Conservation (phyloP, 2,797 vertebrate species). For the Smutsia gigantea region DNA sequence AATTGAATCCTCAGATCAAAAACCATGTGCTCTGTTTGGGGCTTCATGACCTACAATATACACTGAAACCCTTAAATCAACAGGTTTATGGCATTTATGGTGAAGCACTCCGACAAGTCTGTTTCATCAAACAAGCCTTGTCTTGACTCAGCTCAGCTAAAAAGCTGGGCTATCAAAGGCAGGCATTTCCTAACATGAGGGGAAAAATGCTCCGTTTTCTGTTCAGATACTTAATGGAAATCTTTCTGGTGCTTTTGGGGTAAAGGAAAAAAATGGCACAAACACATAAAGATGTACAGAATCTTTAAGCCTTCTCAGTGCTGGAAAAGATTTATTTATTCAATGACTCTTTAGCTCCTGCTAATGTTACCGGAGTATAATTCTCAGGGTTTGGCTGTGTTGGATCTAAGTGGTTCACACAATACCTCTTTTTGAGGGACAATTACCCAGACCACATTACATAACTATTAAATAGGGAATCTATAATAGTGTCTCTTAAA, state of each 20-base stretch:
- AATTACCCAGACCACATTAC: background rate
- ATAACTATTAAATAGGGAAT: background rate
- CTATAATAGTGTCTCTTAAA: background rate
- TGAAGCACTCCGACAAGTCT: conserved; percentile 64
- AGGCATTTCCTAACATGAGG: conserved; percentile 33
- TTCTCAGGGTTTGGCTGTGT: background rate
- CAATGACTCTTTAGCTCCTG: background rate
- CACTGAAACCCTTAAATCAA: conserved; percentile 76
- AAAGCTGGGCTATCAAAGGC: conserved; percentile 63
- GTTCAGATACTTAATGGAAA: conserved; percentile 54
- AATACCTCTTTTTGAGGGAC: background rate
- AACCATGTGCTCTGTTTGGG: conserved; percentile 58
- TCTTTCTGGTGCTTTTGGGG: background rate
- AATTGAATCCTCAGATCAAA: conserved; percentile 71
- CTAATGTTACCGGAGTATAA: accelerated
- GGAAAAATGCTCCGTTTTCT: background rate
- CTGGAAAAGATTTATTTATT: background rate
- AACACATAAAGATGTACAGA: background rate
- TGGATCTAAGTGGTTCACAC: background rate
- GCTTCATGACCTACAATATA: conserved; percentile 70
- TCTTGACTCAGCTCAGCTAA: conserved; percentile 76
- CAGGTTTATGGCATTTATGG: conserved; percentile 72
- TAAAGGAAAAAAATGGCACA: background rate
- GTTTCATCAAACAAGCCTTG: conserved; percentile 76
- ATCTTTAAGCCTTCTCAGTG: background rate